Percentiles rank a stretch among this genome's conserved stretches.
phyloP scores from a whole-genome alignment of 2,888 invertebrate genomes.

The Carterocephalus palaemon region DNA sequence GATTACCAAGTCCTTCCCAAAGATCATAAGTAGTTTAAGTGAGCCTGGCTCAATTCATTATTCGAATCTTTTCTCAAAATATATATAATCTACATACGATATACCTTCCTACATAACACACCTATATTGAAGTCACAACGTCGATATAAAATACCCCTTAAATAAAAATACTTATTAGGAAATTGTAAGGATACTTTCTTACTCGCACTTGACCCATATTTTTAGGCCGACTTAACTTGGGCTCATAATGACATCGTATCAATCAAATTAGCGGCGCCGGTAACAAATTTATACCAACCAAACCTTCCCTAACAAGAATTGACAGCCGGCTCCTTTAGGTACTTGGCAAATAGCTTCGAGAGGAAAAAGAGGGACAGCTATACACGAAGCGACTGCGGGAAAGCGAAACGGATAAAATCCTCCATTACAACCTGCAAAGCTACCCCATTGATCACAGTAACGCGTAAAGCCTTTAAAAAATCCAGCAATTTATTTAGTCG shows the following conservation, averaged over 20 bases:
- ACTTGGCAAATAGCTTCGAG: conserved; percentile 50
- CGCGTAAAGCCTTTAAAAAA: conserved; percentile 72
- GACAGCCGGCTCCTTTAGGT: conserved; percentile 53
- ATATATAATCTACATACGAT: too few relatives aligned
- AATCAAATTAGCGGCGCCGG: conserved; percentile 46
- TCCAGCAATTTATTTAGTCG: conserved; percentile 72
- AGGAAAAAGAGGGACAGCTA: conserved; percentile 42
- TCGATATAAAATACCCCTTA: too few relatives aligned
- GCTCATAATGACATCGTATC: conserved; percentile 37
- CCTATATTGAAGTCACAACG: too few relatives aligned
- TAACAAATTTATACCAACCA: conserved; percentile 45
- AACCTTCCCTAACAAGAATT: conserved; percentile 63
- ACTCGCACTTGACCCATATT: conserved; percentile 13
- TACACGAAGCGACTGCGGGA: conserved; percentile 32
- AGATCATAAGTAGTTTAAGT: too few relatives aligned
- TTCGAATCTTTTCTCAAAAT: too few relatives aligned
- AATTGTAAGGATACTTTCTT: conserved; percentile 5
- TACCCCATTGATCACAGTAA: conserved; percentile 71
- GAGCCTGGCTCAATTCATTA: too few relatives aligned
- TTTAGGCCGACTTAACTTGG: conserved; percentile 11
- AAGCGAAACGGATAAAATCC: conserved; percentile 51
- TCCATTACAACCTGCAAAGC: conserved; percentile 69
- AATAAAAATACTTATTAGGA: too few relatives aligned
- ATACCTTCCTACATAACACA: too few relatives aligned
- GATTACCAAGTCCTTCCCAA: too few relatives aligned